phyloP scores from a whole-genome alignment of 1,140 invertebrate genomes.

The Copidosoma floridanum region DNA sequence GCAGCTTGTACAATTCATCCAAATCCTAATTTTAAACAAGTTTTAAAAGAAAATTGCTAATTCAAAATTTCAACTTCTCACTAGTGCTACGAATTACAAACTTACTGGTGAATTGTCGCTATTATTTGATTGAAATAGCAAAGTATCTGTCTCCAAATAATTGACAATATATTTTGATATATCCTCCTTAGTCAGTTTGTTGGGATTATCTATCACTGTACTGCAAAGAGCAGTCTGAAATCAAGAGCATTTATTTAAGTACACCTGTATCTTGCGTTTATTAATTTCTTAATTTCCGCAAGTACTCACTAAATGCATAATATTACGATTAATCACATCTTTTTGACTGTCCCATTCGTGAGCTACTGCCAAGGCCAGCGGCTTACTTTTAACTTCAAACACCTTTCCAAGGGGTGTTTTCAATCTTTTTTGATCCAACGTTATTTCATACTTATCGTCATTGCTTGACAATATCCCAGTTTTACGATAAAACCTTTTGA shows the following conservation, averaged over 20 bases:
- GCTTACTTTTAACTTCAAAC: slow-evolving; percentile 78
- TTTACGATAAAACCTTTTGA: slow-evolving; percentile 71
- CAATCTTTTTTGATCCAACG: slow-evolving; percentile 78
- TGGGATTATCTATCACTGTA: slow-evolving; percentile 89
- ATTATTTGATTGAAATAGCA: slow-evolving; percentile 75
- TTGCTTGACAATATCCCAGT: slow-evolving; percentile 65
- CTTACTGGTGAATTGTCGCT: slow-evolving; percentile 43
- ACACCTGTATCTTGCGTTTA: slow-evolving; percentile 12
- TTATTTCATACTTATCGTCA: slow-evolving; percentile 69
- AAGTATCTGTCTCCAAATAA: slow-evolving; percentile 85
- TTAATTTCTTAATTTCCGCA: slow-evolving; percentile 2
- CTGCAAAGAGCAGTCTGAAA: slow-evolving; percentile 83
- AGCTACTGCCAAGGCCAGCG: slow-evolving; percentile 86
- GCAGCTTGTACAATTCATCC: slow-evolving; percentile 72
- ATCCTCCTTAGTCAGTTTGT: slow-evolving; percentile 71
- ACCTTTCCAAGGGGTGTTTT: slow-evolving; percentile 82
- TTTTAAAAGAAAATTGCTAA: slow-evolving; percentile 19
- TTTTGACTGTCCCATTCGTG: slow-evolving; percentile 90
- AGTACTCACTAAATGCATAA: slow-evolving; percentile 82
- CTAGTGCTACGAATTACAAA: background rate
- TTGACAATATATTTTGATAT: slow-evolving; percentile 78
- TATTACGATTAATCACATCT: slow-evolving; percentile 71
- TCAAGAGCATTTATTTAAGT: slow-evolving; percentile 26
- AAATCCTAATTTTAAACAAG: slow-evolving; percentile 59
- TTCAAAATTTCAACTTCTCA: slow-evolving; percentile 6